Base-by-base conservation (phyloP, 53 echinoderm and acorn worm genomes). In the Patiria pectinifera region DNA sequence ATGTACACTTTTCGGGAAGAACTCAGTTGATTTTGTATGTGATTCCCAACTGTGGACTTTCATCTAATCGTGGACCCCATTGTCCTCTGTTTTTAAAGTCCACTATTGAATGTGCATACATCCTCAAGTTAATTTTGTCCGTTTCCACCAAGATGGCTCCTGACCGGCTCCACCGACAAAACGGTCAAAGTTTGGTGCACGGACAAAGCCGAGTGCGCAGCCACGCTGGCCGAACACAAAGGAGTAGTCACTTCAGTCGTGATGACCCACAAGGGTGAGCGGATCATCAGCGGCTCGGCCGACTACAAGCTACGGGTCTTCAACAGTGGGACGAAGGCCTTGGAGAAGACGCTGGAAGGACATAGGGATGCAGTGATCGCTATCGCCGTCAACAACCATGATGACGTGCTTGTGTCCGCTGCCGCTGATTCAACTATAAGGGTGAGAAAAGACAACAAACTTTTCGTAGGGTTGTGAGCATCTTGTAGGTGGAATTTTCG, bases 401-500 rank as follows among this genome's bases (percentile, higher is more conserved):
- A 97, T 92, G 96, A 97, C 82, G 97, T 99, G 22, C 85, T 99
- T 77, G 94, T 97, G 13, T 95, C 99, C 19, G 95, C 97, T 43
- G 93, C 97, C 23, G 93, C 95, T 10, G 99, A 99, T 63, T 94
- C 93, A 71, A 97, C 96, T 66, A 92, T 99, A 16, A 93, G 97
- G 93, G 99, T 97, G 80, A 44, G 93, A 75, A 46, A 44, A 18
- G 19, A 71, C 43, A 11, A 69, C 0, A 1, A 69, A 69, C 10
- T 5, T 6, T 0, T 5, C 5, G 53, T 6, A 53, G 14, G 15
- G 23, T 35, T 76, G 76, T 76, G 11, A 76, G 76, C 53, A 53
- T 53, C 53, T 53, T 53, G 53, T 53, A 53, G 53, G 5, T 8
- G 53, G 5, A 53, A 53, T 53, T 8, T 6, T 53, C 53, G 8